Conservation (phyloP, 2,797 vertebrate genomes). For the Betta splendens region DNA sequence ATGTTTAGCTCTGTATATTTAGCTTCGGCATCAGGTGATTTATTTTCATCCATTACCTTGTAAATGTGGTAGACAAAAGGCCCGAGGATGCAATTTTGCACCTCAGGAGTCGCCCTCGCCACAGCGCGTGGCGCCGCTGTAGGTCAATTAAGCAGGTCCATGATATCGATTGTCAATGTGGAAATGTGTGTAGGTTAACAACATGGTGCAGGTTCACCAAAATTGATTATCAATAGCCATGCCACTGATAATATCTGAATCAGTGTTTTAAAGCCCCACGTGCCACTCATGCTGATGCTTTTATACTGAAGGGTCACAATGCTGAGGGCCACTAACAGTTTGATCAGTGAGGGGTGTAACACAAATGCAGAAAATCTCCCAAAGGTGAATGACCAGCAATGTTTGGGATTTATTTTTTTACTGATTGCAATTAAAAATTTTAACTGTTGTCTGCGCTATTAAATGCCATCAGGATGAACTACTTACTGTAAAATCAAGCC, state of each 20-base stretch:
- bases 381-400: no score
- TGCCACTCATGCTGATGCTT: slow-evolving; percentile 14
- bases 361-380: no score
- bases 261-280: slow-evolving; percentile 47
- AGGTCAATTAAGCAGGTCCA: slow-evolving; percentile 34
- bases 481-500: background rate
- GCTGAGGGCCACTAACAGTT: slow-evolving; percentile 22
- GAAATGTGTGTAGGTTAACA: slow-evolving; percentile 54
- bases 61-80: background rate
- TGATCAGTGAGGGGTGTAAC: slow-evolving; percentile 33
- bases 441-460: slow-evolving; percentile 11
- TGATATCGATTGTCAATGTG: slow-evolving; percentile 51
- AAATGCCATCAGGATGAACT: slow-evolving; percentile 42
- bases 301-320: slow-evolving; percentile 18
- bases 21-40: background rate
- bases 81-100: slow-evolving; percentile 8
- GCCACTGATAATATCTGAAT: slow-evolving; percentile 49
- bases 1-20: background rate
- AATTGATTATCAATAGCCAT: slow-evolving; percentile 60
- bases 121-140: slow-evolving; percentile 25
- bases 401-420: no score
- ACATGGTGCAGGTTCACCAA: slow-evolving; percentile 53
- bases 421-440: no score
- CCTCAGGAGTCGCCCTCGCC: background rate
- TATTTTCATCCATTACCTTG: background rate